These are phyloP conservation scores for Metacarcinus magister DNA, from an alignment of 2,888 invertebrate genomes.

Conservation along the genomic window DNA sequence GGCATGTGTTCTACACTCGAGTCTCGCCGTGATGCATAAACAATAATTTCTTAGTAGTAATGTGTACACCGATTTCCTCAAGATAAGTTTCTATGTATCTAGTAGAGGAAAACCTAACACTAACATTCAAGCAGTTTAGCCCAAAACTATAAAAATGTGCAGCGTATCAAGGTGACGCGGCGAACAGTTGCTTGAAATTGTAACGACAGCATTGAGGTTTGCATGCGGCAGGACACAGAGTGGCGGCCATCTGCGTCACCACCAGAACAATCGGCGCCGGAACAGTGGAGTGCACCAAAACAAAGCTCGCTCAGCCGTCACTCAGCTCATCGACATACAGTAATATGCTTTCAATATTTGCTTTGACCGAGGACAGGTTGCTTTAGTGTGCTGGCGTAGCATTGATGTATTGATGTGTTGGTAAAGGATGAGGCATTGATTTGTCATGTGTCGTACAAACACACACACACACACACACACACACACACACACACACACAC, in stretches of 20 bases:
- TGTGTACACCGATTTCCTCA: no score
- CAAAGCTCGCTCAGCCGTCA: neutral
- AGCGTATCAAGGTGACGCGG: neutral
- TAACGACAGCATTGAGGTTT: neutral
- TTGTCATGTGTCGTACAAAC: no score
- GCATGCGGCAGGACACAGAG: neutral
- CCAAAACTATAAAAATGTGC: neutral
- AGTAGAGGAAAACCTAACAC: neutral
- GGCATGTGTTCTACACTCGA: no score
- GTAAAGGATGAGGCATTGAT: no score
- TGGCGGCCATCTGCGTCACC: neutral
- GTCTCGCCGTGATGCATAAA: no score
- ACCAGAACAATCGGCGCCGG: neutral
- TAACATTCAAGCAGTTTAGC: neutral
- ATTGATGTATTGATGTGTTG: neutral
- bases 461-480: no score
- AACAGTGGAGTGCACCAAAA: neutral
- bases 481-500: no score
- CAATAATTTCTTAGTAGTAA: no score
- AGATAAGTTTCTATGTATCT: no score
- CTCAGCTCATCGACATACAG: neutral
- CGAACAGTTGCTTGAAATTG: neutral
- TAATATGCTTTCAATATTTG: neutral
- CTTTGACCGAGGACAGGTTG: slow-evolving; percentile 10
- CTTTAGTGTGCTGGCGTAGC: neutral